These are phyloP conservation scores for Stegodyphus mimosarum DNA, from an alignment of 1,140 invertebrate genomes.

Conservation along the genomic window DNA sequence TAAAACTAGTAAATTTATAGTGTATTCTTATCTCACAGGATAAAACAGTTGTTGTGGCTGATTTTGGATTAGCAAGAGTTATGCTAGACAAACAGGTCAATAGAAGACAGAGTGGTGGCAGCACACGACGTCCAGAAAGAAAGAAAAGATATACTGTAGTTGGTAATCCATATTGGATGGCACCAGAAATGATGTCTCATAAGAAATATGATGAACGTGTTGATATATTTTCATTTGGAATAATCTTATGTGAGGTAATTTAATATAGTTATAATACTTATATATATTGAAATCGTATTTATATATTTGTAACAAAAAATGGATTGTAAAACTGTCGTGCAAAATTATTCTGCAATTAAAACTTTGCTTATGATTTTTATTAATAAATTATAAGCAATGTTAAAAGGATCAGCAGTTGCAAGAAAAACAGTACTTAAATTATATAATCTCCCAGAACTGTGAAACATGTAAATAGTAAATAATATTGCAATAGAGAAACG, in stretches of 20 bases:
- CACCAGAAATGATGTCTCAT: constrained; percentile 96
- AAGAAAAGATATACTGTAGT: constrained; percentile 83
- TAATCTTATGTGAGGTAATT: constrained; percentile 90
- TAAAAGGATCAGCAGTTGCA: too few relatives aligned
- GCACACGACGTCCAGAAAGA: constrained; percentile 72
- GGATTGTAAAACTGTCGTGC: too few relatives aligned
- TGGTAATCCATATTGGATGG: constrained; percentile 98
- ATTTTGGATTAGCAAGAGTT: constrained; percentile 92
- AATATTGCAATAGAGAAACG: too few relatives aligned
- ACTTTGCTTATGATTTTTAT: too few relatives aligned
- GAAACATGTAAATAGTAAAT: too few relatives aligned
- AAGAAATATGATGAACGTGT: constrained; percentile 96
- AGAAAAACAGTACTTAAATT: too few relatives aligned
- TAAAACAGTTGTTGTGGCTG: constrained; percentile 90
- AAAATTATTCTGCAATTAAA: too few relatives aligned
- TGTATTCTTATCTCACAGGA: constrained; percentile 71
- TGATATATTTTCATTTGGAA: constrained; percentile 97
- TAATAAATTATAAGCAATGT: too few relatives aligned
- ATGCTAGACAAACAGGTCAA: constrained; percentile 70
- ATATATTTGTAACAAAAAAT: too few relatives aligned
- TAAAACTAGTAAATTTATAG: constrained; percentile 1
- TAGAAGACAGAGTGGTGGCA: constrained; percentile 59
- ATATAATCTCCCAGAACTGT: too few relatives aligned
- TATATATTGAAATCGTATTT: too few relatives aligned
- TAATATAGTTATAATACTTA: not conserved